Evolutionary conservation across 2,888 invertebrate genomes (phyloP), one percentile per base, ranked within the genome.

Genomic region (Leptopilina syphax): DNA sequence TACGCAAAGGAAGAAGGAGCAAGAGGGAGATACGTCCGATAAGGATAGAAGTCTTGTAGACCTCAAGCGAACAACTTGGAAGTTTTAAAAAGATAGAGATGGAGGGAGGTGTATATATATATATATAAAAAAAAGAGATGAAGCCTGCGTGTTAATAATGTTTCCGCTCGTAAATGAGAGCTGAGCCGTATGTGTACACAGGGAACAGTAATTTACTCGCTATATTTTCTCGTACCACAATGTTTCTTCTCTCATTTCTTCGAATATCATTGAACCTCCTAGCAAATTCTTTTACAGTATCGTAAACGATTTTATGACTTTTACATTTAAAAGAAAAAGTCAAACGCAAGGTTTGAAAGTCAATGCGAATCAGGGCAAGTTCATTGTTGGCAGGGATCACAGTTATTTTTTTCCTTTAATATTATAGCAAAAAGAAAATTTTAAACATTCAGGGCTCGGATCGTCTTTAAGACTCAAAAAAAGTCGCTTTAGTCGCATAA

Each of bases 151-250:
- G 88, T 90, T 90, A 88, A 90, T 90, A 88, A 90, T 89, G 88
- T 89, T 90, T 90, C 90, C 90, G 89, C 88, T 89, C 87, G 87
- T 89, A 89, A 90, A 90, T 87, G 84, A 85, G 84, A 81, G 77
- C 79, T 81, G 57, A 47, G 77, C 76, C 68, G 65, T 65, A 34
- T 70, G 60, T 34, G 65, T 47, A n/a, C 44, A 76, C 76, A 77
- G 76, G 66, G 44, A 80, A 70, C 27, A 24, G 27, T 27, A 70
- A 70, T 70, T 70, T 54, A 70, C 27, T 70, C 50, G 47, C 70
- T 70, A 54, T 54, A 70, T 70, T 54, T 50, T 70, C 27, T 1
- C 10, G 44, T 13, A 54, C 47, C 10, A 47, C 18, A 24, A 47
- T 68, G 18, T 24, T 68, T 68, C 47, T 68, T 68, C 47, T 24